phyloP scores from a whole-genome alignment of 2,113 vertebrate genomes.

The Taxidea taxus region DNA sequence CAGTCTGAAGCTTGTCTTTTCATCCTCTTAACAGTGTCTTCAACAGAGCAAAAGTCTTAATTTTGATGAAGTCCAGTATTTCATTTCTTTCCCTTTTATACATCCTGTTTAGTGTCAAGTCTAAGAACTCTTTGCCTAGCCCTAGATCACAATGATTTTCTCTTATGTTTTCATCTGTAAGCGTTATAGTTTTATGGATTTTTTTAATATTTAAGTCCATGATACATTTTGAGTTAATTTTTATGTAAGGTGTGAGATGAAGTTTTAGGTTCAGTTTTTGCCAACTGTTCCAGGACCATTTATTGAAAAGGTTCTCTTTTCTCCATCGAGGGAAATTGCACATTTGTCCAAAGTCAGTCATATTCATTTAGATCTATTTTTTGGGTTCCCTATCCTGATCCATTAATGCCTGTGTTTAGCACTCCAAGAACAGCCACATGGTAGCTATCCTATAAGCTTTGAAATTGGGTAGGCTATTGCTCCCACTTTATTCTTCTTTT shows the following conservation, averaged over 20 bases:
- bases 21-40: background rate
- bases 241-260: background rate
- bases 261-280: background rate
- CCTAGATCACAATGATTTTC: background rate
- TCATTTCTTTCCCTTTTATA: background rate
- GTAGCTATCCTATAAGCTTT: background rate
- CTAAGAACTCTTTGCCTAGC: background rate
- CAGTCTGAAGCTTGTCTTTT: background rate
- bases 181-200: background rate
- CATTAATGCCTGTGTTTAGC: background rate
- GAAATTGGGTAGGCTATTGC: background rate
- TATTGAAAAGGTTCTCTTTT: background rate
- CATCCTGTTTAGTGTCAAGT: background rate
- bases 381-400: background rate
- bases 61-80: background rate
- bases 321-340: background rate
- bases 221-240: background rate
- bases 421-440: background rate
- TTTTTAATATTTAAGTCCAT: background rate
- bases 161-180: background rate
- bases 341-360: background rate
- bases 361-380: background rate
- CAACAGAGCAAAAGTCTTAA: background rate
- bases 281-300: background rate
- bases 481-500: background rate